Conservation (phyloP, 2,797 vertebrate genomes). For the Ambastaia sidthimunki region DNA sequence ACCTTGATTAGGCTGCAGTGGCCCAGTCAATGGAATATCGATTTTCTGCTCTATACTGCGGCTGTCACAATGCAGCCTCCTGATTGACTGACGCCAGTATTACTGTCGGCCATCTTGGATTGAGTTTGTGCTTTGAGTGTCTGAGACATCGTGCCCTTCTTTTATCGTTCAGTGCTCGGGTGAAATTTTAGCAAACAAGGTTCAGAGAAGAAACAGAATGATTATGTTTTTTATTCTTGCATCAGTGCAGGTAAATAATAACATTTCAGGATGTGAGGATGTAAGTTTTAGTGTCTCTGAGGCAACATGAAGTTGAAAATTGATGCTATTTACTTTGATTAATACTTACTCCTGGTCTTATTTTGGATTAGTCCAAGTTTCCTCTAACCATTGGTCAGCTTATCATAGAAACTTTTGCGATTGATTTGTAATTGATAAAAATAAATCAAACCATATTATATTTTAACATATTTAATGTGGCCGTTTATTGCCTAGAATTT, state of each 20-base stretch:
- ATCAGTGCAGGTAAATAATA: background rate
- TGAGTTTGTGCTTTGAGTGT: slow-evolving; percentile 66
- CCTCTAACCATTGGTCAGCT: background rate
- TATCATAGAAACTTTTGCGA: background rate
- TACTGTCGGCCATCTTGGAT: slow-evolving; percentile 65
- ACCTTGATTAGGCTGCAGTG: slow-evolving; percentile 75
- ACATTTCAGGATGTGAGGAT: slow-evolving; percentile 1
- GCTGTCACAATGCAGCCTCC: slow-evolving; percentile 75
- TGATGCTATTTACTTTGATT: background rate
- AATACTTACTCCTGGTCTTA: background rate
- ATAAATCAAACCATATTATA: background rate
- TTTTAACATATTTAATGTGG: too few relatives aligned
- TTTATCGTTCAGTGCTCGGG: background rate
- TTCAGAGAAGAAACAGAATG: background rate
- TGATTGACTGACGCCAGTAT: slow-evolving; percentile 77
- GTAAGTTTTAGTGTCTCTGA: background rate
- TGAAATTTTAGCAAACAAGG: slow-evolving; percentile 5
- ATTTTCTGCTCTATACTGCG: slow-evolving; percentile 76
- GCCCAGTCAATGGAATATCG: slow-evolving; percentile 80
- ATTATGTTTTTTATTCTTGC: background rate
- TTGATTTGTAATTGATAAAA: background rate
- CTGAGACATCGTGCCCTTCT: slow-evolving; percentile 63
- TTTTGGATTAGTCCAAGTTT: background rate
- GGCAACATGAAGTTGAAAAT: background rate
- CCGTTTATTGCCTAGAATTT: too few relatives aligned